phyloP scores from a whole-genome alignment of 2,113 vertebrate species.

The Scophthalmus maximus region DNA sequence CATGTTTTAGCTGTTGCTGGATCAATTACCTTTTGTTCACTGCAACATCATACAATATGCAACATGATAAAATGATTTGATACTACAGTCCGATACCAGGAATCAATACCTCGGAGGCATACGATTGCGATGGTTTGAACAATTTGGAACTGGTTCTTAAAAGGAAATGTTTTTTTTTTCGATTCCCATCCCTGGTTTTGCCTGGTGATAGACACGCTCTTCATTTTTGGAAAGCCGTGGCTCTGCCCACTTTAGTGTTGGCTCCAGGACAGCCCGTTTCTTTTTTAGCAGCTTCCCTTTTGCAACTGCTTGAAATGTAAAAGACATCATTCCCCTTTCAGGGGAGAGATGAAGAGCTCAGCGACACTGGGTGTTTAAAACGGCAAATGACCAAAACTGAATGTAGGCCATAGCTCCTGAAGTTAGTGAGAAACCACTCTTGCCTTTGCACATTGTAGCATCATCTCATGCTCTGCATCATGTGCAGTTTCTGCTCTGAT shows the following conservation, averaged over 20 bases:
- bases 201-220: too few species aligned
- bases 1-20: too few species aligned
- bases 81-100: too few species aligned
- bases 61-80: too few species aligned
- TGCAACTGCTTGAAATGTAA: slow-evolving; percentile 50
- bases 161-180: not conserved
- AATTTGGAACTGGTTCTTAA: not conserved
- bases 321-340: slow-evolving; percentile 39
- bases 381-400: slow-evolving; percentile 32
- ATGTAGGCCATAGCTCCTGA: slow-evolving; percentile 26
- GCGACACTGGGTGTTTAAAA: slow-evolving; percentile 18
- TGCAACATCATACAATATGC: too few species aligned
- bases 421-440: slow-evolving; percentile 11
- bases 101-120: too few species aligned
- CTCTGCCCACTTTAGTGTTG: slow-evolving; percentile 30
- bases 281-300: slow-evolving; percentile 31
- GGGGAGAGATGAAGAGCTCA: slow-evolving; percentile 25
- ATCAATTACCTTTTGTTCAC: too few species aligned
- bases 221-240: slow-evolving; percentile 15
- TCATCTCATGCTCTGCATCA: too few species aligned
- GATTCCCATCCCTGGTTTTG: not conserved
- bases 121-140: too few species aligned
- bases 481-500: slow-evolving; percentile 3
- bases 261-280: slow-evolving; percentile 32
- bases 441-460: not conserved